Evolutionary conservation across 30 jellyfish, hydroid and myxozoan genomes (phyloP), one percentile per base, ranked within the genome.

Genomic region (Calvadosia cruxmelitensis): DNA sequence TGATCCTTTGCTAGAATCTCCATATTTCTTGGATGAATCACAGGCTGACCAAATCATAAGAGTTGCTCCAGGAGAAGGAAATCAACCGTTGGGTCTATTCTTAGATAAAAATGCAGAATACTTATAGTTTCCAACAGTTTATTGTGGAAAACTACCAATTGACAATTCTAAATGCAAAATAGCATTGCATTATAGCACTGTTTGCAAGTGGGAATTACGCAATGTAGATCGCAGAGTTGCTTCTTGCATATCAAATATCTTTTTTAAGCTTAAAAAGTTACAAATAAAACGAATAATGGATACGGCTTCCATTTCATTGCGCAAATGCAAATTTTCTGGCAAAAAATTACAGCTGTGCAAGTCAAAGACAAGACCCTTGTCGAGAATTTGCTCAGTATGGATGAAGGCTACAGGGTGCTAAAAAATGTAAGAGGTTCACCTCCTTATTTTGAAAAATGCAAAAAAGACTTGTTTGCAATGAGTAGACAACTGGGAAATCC

Each of bases 121-220:
- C 75, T 24, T 72, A 2, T 31, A 30, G 3, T 72, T 72, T 34
- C 76, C 82, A 72, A 27, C 82, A 24, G 32, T 72, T 5, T 72
- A 16, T 33, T 72, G 82, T 72, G 76, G 82, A 52, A 20, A 31
- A 31, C 12, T 33, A 29, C 29, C 72, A 72, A 13, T 28, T 15
- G 57, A 42, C 10, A 42, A 42, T 42, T 42, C 57, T 20, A 42
- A 42, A 42, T 20, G 57, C 20, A 42, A 42, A 42, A 20, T 42
- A 20, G 15, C 57, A 42, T 10, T 42, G 10, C 48, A 30, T 52
- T 72, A 72, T 51, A 34, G 82, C 28, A 33, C 28, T 1, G 5
- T 72, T 15, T 72, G 82, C 57, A 72, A 72, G 57, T 72, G 73
- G 82, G 82, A 72, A 57, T 53, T 72, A 27, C 66, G 82, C 1